Evolutionary conservation across 1,140 invertebrate species (phyloP).

Genomic region (Cotesia chilonis): DNA sequence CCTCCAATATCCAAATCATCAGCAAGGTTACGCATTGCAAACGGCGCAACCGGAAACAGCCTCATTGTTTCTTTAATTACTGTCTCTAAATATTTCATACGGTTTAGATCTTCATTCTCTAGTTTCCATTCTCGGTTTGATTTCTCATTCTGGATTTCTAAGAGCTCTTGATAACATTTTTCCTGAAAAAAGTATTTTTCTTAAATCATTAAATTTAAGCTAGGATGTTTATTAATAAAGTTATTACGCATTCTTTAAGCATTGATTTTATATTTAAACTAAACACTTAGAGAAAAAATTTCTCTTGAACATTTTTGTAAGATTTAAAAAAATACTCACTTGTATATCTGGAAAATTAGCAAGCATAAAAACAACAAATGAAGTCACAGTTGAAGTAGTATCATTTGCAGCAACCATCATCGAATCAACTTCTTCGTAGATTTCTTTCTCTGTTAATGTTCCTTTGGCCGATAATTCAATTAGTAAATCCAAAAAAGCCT

Average conservation of each 20-base stretch:
- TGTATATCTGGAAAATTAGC: conserved; percentile 72
- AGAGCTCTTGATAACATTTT: conserved; percentile 70
- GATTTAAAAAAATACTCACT: conserved; percentile 42
- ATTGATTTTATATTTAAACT: too few species aligned
- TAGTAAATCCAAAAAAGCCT: conserved; percentile 73
- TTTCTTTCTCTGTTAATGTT: conserved; percentile 66
- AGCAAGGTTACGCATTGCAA: conserved; percentile 63
- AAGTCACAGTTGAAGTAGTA: conserved; percentile 73
- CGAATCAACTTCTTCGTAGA: conserved; percentile 79
- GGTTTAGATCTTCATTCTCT: conserved; percentile 67
- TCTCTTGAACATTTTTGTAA: too few species aligned
- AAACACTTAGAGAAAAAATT: too few species aligned
- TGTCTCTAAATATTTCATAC: conserved; percentile 72
- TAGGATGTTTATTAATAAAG: too few species aligned
- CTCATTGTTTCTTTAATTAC: conserved; percentile 73
- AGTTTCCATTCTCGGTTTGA: conserved; percentile 44
- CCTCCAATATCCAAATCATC: conserved; percentile 57
- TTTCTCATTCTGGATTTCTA: conserved; percentile 61
- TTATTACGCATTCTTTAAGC: too few species aligned
- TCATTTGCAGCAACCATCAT: conserved; percentile 83
- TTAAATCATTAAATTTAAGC: too few species aligned
- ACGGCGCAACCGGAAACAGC: conserved; percentile 71
- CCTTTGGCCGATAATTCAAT: conserved; percentile 60
- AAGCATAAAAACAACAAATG: conserved; percentile 70
- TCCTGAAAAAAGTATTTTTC: conserved; percentile 50